Percentiles rank a stretch among this genome's conserved stretches.
phyloP scores from a whole-genome alignment of 92 coral and sea anemone species.

The Scolanthus callimorphus region DNA sequence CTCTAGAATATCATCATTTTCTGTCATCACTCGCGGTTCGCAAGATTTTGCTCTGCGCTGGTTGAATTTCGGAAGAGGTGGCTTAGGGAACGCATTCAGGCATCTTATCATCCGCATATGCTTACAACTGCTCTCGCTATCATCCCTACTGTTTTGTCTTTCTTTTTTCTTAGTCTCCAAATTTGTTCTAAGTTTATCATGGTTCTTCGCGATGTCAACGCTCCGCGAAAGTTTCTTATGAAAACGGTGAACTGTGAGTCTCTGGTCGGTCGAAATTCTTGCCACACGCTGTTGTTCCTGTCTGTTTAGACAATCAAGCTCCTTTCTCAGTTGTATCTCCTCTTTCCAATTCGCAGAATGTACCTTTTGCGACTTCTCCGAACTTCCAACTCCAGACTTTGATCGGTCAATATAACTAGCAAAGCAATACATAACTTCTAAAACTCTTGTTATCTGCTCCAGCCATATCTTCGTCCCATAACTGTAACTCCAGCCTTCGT shows the following conservation, averaged over 20 bases:
- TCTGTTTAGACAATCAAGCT: constrained; percentile 64
- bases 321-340: constrained; percentile 84
- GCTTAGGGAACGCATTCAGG: constrained; percentile 71
- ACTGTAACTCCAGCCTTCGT: not conserved
- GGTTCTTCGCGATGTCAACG: constrained; percentile 77
- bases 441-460: no score
- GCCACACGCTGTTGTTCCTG: constrained; percentile 83
- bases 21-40: constrained; percentile 27
- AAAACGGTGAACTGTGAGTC: constrained; percentile 80
- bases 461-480: not conserved
- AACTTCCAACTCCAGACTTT: constrained; percentile 83
- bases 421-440: constrained; percentile 43
- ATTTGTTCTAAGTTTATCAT: constrained; percentile 49
- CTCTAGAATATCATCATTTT: not conserved
- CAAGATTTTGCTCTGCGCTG: constrained; percentile 51
- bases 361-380: constrained; percentile 96
- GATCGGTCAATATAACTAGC: constrained; percentile 89
- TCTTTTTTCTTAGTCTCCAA: constrained; percentile 19
- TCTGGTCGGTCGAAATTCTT: constrained; percentile 79
- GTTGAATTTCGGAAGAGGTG: constrained; percentile 67
- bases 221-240: constrained; percentile 74
- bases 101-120: constrained; percentile 51
- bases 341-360: constrained; percentile 99
- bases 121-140: not conserved
- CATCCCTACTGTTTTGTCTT: not conserved